Base-by-base conservation (phyloP, 2,113 vertebrate genomes). In the Ivindomyrus marchei region DNA sequence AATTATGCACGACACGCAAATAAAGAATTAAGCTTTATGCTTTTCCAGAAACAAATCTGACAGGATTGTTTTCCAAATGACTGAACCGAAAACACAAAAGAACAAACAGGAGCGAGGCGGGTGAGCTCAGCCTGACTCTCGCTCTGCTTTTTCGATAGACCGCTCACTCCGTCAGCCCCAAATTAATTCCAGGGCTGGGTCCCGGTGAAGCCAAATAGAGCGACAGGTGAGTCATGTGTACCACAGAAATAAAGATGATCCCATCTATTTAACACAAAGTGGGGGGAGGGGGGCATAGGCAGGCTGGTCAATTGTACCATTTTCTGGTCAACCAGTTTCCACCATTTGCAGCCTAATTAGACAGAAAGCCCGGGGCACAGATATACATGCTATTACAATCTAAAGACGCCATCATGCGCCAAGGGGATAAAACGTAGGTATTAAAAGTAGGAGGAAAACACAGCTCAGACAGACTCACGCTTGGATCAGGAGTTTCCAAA, bases 271-370 rank as follows among this genome's bases (percentile, higher is more conserved):
- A 24, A 83, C 77, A 39, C 19, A 6, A 77, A 39, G 13, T 36
- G 36, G 31, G 36, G 36, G 80, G 45, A 21, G 39, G 42, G 10
- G 10, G 39, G 45, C 36, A 39, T 21, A 19, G 39, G 8, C 45
- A 47, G 36, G 49, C 9, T 21, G 62, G 89, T 91, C 74, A 74
- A 80, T 85, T 89, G 85, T 66, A 91, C 42, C n/a, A 53, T 52
- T 87, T 50, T 46, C 31, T 70, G 49, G 45, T 47, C 49, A 70
- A 92, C 92, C 50, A 90, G 90, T 88, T 90, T 83, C 46, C 62
- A 56, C 56, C 5, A 85, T 88, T 49, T 10, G 24, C 83, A 88
- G 84, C 49, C 56, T 88, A 84, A 88, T 87, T 85, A 87, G 88
- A 21, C 89, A 88, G 45, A 62, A 46, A 88, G 89, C 88, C 74